phyloP scores from a whole-genome alignment of 1,140 invertebrate species.

The Brachionus angularis region DNA sequence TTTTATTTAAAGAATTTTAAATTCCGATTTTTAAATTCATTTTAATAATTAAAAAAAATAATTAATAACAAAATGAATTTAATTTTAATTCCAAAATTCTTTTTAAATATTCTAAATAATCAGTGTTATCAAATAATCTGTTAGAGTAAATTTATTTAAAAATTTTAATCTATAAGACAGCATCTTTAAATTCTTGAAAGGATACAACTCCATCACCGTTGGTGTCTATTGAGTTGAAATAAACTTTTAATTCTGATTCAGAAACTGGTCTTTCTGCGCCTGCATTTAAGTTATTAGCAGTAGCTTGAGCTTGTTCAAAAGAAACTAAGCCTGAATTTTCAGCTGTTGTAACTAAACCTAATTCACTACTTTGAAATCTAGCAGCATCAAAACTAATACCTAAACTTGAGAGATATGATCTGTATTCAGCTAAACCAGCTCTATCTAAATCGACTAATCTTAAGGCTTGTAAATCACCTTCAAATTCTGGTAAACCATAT shows the following conservation, averaged over 20 bases:
- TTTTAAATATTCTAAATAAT: too few relatives aligned
- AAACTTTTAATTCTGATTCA: slow-evolving; percentile 16
- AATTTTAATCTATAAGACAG: too few relatives aligned
- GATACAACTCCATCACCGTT: slow-evolving; percentile 21
- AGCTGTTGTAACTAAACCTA: not conserved
- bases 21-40: too few relatives aligned
- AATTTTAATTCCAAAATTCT: too few relatives aligned
- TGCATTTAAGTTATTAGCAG: slow-evolving; percentile 20
- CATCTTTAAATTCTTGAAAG: slow-evolving; percentile 23
- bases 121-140: too few relatives aligned
- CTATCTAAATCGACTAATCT: slow-evolving; percentile 32
- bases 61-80: too few relatives aligned
- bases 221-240: slow-evolving; percentile 13
- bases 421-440: slow-evolving; percentile 24
- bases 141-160: too few relatives aligned
- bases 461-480: slow-evolving; percentile 38
- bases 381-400: slow-evolving; percentile 1
- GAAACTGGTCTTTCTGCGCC: slow-evolving; percentile 1
- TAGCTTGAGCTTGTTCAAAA: slow-evolving; percentile 22
- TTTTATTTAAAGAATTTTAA: too few relatives aligned
- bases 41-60: too few relatives aligned
- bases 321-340: slow-evolving; percentile 18
- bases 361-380: slow-evolving; percentile 16
- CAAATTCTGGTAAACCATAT: slow-evolving; percentile 23
- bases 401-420: slow-evolving; percentile 21